Evolutionary conservation across 2,797 vertebrate species (phyloP).

Genomic region (Acipenser transmontanus): DNA sequence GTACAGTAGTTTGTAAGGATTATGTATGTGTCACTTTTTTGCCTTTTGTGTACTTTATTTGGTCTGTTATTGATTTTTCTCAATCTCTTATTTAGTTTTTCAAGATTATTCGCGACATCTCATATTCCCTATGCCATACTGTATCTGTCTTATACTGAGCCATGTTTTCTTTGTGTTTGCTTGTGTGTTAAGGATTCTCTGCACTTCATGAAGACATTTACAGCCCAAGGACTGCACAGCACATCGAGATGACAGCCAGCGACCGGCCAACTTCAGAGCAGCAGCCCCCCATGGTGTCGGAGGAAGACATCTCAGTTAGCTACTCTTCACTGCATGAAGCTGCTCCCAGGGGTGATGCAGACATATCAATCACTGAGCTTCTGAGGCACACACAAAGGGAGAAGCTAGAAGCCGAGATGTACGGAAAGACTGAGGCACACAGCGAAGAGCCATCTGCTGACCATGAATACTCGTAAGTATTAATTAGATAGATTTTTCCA

Average conservation of each 20-base stretch:
- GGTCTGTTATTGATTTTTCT: background rate
- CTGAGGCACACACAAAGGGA: constrained; percentile 65
- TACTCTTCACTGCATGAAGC: constrained; percentile 74
- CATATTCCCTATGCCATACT: background rate
- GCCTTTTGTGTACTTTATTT: too few relatives aligned
- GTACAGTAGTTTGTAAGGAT: too few relatives aligned
- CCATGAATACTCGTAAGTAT: too few relatives aligned
- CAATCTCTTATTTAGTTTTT: background rate
- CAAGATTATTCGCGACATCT: too few relatives aligned
- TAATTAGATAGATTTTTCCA: too few relatives aligned
- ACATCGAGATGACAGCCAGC: constrained; percentile 26
- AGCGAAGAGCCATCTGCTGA: too few relatives aligned
- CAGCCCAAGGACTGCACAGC: constrained; percentile 59
- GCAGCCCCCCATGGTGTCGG: constrained; percentile 77
- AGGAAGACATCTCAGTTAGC: constrained; percentile 81
- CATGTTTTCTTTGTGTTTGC: background rate
- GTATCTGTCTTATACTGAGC: background rate
- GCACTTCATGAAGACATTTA: constrained; percentile 81
- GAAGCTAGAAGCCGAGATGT: constrained; percentile 60
- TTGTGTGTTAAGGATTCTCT: constrained; percentile 68
- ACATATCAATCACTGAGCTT: constrained; percentile 56
- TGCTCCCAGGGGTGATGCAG: constrained; percentile 59
- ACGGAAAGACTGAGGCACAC: constrained; percentile 70
- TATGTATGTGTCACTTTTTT: too few relatives aligned
- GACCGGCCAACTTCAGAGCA: constrained; percentile 41